These are phyloP conservation scores for Resseliella maxima DNA, from an alignment of 2,888 invertebrate genomes.

Conservation along the genomic window DNA sequence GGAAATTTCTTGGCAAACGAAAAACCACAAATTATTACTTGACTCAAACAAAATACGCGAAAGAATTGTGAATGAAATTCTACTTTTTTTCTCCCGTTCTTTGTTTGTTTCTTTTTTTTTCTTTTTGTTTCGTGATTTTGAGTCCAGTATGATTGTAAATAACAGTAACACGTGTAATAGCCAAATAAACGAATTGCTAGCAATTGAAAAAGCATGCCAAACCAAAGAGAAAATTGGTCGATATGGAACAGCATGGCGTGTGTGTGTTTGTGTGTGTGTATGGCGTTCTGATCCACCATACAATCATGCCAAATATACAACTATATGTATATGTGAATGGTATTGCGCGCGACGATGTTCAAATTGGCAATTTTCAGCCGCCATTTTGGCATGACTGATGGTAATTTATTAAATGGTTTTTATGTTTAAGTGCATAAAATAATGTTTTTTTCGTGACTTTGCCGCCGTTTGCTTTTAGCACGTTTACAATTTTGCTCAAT, in stretches of 20 bases:
- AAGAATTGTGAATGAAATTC: constrained; percentile 10
- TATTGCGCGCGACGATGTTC: constrained; percentile 31
- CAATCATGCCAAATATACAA: background rate
- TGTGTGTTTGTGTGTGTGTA: background rate
- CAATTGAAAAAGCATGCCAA: background rate
- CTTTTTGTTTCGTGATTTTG: background rate
- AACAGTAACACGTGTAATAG: constrained; percentile 37
- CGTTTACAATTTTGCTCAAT: background rate
- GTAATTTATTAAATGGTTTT: constrained; percentile 53
- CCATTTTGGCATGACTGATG: constrained; percentile 55
- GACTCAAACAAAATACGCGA: background rate
- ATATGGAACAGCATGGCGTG: background rate
- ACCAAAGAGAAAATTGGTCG: background rate
- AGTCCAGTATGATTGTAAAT: background rate
- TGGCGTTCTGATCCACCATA: background rate
- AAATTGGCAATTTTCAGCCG: constrained; percentile 50
- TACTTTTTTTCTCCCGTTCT: background rate
- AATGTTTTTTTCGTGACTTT: background rate
- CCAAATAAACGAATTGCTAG: constrained; percentile 23
- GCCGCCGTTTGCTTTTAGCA: background rate
- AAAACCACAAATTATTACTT: constrained; percentile 36
- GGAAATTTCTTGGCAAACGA: background rate
- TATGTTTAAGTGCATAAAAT: constrained; percentile 53
- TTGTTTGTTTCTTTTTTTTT: background rate
- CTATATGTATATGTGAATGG: background rate